These are phyloP conservation scores for Ia io DNA, from an alignment of 2,113 vertebrate species.

Conservation along the genomic window DNA sequence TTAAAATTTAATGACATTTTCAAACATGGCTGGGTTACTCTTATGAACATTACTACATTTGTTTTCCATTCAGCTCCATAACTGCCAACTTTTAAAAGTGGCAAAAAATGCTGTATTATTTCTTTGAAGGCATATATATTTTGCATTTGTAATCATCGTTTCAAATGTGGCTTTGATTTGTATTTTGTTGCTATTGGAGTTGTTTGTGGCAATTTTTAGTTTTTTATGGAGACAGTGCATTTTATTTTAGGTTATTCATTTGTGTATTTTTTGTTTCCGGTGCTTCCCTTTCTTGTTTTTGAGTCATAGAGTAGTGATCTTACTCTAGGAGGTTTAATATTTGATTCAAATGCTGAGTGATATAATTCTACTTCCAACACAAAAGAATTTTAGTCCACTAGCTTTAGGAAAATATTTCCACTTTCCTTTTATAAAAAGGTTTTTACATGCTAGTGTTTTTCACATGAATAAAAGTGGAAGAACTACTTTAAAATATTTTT, in stretches of 20 bases:
- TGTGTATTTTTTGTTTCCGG: not conserved
- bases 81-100: conserved; percentile 21
- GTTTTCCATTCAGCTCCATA: not conserved
- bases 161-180: conserved; percentile 25
- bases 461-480: not conserved
- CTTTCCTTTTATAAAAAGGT: not conserved
- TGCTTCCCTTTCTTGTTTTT: conserved; percentile 18
- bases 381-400: not conserved
- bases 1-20: conserved; percentile 45
- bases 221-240: not conserved
- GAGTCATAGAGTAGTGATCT: not conserved
- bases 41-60: conserved; percentile 2
- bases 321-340: not conserved
- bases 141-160: conserved; percentile 36
- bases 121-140: conserved; percentile 22
- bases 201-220: not conserved
- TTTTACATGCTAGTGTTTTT: not conserved
- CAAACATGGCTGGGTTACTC: not conserved
- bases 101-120: not conserved
- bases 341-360: not conserved
- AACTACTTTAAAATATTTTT: not conserved
- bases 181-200: conserved; percentile 7
- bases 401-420: conserved; percentile 1
- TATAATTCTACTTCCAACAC: not conserved
- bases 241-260: not conserved